Conservation (phyloP, 1,140 invertebrate genomes). For the Galleria mellonella region DNA sequence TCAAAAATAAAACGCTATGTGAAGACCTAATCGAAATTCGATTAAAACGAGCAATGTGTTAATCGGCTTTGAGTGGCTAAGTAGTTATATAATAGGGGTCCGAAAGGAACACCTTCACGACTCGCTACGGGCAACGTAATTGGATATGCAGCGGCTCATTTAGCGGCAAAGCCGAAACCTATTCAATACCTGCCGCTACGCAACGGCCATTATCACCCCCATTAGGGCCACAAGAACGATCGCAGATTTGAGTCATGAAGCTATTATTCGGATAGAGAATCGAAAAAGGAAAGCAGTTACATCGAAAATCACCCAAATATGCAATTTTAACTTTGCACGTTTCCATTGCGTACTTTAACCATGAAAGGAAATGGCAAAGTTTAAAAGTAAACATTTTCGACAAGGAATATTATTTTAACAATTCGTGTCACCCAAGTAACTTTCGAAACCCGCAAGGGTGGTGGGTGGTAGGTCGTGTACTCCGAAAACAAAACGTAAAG, state of each 20-base stretch:
- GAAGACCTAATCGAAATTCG: slow-evolving; percentile 14
- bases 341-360: slow-evolving; percentile 4
- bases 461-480: slow-evolving; percentile 26
- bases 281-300: slow-evolving; percentile 6
- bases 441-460: slow-evolving; percentile 24
- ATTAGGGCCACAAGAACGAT: slow-evolving; percentile 12
- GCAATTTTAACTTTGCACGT: slow-evolving; percentile 19
- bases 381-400: too few relatives aligned
- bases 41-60: slow-evolving; percentile 26
- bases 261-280: background rate
- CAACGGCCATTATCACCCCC: slow-evolving; percentile 16
- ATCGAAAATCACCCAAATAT: slow-evolving; percentile 1
- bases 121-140: slow-evolving; percentile 36
- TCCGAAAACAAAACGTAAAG: slow-evolving; percentile 61
- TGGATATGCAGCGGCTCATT: slow-evolving; percentile 47
- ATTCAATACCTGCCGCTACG: slow-evolving; percentile 33
- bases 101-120: slow-evolving; percentile 10
- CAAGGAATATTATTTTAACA: slow-evolving; percentile 30
- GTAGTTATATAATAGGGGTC: slow-evolving; percentile 20
- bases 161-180: slow-evolving; percentile 39
- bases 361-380: too few relatives aligned
- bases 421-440: slow-evolving; percentile 43
- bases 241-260: background rate
- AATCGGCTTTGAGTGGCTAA: slow-evolving; percentile 43
- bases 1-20: too few relatives aligned